phyloP scores from a whole-genome alignment of 1,140 invertebrate genomes.

The Drosophila bipectinata region DNA sequence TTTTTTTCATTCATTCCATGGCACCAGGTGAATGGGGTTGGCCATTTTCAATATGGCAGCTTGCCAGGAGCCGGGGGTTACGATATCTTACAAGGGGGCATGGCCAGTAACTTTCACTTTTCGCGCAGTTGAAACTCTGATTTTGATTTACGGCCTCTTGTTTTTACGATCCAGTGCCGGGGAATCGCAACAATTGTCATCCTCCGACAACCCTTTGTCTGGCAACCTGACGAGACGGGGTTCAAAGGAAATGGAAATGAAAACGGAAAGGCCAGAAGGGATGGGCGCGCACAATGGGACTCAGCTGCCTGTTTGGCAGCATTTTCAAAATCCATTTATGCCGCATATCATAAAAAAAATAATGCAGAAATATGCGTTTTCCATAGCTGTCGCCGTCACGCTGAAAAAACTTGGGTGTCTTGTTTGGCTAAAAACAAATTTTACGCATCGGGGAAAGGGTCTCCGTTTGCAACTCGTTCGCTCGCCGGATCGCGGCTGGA shows the following conservation, averaged over 20 bases:
- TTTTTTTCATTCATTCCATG: background rate
- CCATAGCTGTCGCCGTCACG: constrained; percentile 28
- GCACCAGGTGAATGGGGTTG: constrained; percentile 57
- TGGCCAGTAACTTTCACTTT: constrained; percentile 60
- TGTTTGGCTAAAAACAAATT: constrained; percentile 70
- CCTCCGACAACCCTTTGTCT: constrained; percentile 69
- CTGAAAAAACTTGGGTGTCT: constrained; percentile 55
- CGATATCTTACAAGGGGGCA: constrained; percentile 18
- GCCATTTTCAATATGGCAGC: constrained; percentile 54
- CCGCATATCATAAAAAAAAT: constrained; percentile 77
- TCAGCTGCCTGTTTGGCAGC: constrained; percentile 77
- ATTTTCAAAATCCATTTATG: constrained; percentile 76
- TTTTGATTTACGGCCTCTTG: constrained; percentile 67
- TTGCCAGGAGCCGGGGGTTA: constrained; percentile 5
- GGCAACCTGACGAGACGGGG: constrained; percentile 64
- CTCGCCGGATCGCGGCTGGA: constrained; percentile 47
- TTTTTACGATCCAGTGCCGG: constrained; percentile 59
- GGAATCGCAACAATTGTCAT: constrained; percentile 77
- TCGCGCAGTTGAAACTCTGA: constrained; percentile 45
- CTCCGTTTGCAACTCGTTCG: constrained; percentile 55
- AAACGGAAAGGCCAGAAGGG: constrained; percentile 54
- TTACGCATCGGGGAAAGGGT: constrained; percentile 53
- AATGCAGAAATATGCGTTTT: constrained; percentile 47
- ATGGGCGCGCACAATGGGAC: constrained; percentile 50
- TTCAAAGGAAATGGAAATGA: constrained; percentile 66